Base-by-base conservation (phyloP, 2,888 invertebrate species). In the Eumerus sabulonum region DNA sequence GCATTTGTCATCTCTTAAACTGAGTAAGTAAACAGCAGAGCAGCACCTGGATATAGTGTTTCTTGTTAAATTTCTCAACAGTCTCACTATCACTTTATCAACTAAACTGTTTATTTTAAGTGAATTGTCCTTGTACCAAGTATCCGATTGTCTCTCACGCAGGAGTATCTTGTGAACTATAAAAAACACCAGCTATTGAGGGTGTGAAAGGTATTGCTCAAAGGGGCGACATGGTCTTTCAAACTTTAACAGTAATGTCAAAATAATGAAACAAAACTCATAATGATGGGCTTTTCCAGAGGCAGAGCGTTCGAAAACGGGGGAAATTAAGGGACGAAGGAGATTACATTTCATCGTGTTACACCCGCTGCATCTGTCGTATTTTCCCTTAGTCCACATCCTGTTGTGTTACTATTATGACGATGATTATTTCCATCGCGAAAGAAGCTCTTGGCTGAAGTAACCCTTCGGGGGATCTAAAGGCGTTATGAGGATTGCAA, bases 341-440 rank as follows among this genome's bases (percentile, higher is more conserved):
- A 66, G 59, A 66, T 76, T 64, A 59, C 53, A 70, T 68, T 70
- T 76, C 64, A 71, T 66, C 59, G 59, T 64, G 71, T 71, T 76
- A 66, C 51, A 60, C 66, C 42, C 16, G 13, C 48, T 51, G n/a
- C n/a, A 16, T 27, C 19, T 27, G 3, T 27, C 7, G 7, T 27
- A 27, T 27, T 27, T 27, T 27, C 27, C n/a, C 27, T 27, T 27
- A 27, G 7, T 27, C 27, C 27, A 27, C 27, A 27, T 27, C 27
- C 27, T 4, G 7, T 2, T 27, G 27, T 27, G 27, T 27, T 27
- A 27, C 27, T 27, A 27, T 27, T 27, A 27, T 27, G 35, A 54
- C 62, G 62, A 70, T 36, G 16, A 45, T 62, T 56, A 63, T 50
- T 71, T 71, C 62, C 42, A 56, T 48, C 44, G 71, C 48, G 48